Conservation (phyloP, 2,888 invertebrate species). For the Leucophenga montana region DNA sequence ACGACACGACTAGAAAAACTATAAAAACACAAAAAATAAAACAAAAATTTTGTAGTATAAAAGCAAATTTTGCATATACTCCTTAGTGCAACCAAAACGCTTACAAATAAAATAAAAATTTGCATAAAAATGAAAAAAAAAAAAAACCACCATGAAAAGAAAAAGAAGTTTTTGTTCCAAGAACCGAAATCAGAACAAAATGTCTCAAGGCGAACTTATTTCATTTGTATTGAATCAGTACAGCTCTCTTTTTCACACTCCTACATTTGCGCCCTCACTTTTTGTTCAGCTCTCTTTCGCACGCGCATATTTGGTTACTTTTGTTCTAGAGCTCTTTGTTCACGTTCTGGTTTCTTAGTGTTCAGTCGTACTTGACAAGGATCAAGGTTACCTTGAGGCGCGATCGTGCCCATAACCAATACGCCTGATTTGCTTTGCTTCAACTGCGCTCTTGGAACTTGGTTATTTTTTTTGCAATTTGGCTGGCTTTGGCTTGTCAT, state of each 20-base stretch:
- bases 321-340: slow-evolving; percentile 41
- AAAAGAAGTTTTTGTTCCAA: slow-evolving; percentile 31
- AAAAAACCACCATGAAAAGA: slow-evolving; percentile 21
- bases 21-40: slow-evolving; percentile 21
- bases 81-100: slow-evolving; percentile 61
- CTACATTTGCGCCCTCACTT: slow-evolving; percentile 26
- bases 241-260: too few relatives aligned
- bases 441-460: slow-evolving; percentile 36
- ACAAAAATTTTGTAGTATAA: not conserved
- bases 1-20: slow-evolving; percentile 23
- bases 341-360: not conserved
- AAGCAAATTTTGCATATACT: slow-evolving; percentile 48
- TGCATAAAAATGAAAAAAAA: slow-evolving; percentile 1
- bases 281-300: slow-evolving; percentile 27
- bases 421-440: slow-evolving; percentile 27
- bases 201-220: slow-evolving; percentile 15
- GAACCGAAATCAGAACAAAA: slow-evolving; percentile 50
- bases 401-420: slow-evolving; percentile 39
- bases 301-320: slow-evolving; percentile 66
- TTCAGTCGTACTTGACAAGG: slow-evolving; percentile 66
- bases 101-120: slow-evolving; percentile 66
- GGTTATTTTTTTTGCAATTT: slow-evolving; percentile 10
- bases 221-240: too few relatives aligned
- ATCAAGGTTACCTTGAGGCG: slow-evolving; percentile 61
- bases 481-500: slow-evolving; percentile 23